Base-by-base conservation (phyloP, 1,140 invertebrate genomes). In the Plectrocnemia conspersa region DNA sequence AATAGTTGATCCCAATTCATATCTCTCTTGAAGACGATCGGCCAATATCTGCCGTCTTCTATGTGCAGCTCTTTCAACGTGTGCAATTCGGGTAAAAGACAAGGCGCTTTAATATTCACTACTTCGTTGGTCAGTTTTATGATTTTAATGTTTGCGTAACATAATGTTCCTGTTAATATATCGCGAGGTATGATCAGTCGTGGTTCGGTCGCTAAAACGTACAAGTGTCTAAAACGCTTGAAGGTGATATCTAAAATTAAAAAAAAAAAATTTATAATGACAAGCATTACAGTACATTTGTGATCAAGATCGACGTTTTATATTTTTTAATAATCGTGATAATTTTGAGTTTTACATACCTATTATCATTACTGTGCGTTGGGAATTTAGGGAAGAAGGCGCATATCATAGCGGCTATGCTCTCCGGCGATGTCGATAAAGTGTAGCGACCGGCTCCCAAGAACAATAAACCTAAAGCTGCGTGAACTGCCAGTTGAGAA, bases 361-460 rank as follows among this genome's bases (percentile, higher is more conserved):
- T 84, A 70, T 98, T 98, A 68, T 98, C 95, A 67, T 93, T 93
- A 64, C 88, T 93, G 69, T 97, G 91, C 2, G 88, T 93, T 35
- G 96, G 96, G 72, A 94, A 98, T 71, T 96, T 96, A 2, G 96
- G 96, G 74, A 94, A 98, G 68, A 97, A 88, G 1, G 95, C 88
- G 67, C 89, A 90, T 27, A 98, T 74, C 27, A 98, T 71, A 0
- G 92, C 89, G 3, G 92, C 93, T 6, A 97, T 80, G 9, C 91
- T 84, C 59, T 83, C 80, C 2, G 90, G 86, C 10, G 84, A 83
- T 42, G 91, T 93, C 3, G 85, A 86, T 11, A 98, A 76, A 5
- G 91, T 93, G 56, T 86, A 92, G 23, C 90, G 77, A 0, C 94
- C 93, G 29, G 92, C 93, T n/a, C 93, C 93, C 3, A 98, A 74